Percentiles rank a stretch among this genome's conserved stretches.
phyloP scores from a whole-genome alignment of 2,113 vertebrate species.

The Vombatus ursinus region DNA sequence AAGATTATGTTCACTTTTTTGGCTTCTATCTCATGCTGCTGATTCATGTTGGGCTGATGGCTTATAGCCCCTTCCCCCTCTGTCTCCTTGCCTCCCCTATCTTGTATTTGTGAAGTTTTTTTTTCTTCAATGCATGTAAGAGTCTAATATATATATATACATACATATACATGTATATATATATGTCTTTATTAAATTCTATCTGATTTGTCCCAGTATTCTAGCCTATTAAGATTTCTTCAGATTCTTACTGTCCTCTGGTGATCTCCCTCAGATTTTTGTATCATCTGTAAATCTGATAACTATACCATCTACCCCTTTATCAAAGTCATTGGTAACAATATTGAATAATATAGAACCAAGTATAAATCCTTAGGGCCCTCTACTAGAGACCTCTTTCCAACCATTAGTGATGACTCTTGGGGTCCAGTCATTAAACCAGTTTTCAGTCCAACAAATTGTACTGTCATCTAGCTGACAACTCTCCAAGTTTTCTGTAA shows the following conservation, averaged over 20 bases:
- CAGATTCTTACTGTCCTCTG: neutral
- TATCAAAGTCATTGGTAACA: neutral
- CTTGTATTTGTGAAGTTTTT: neutral
- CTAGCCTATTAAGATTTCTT: neutral
- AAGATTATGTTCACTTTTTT: no score
- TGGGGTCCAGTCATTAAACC: neutral
- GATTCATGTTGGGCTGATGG: no score
- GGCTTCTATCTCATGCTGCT: no score
- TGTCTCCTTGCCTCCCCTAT: neutral
- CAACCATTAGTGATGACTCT: neutral
- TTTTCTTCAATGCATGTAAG: neutral
- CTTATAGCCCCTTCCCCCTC: no score
- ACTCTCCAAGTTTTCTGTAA: neutral
- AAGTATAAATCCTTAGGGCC: neutral
- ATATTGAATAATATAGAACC: neutral
- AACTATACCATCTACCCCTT: neutral
- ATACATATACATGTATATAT: no score
- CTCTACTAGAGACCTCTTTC: neutral
- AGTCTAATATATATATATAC: neutral
- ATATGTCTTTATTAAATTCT: neutral
- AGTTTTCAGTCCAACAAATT: neutral
- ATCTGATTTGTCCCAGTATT: neutral
- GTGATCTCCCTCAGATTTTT: neutral
- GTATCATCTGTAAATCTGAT: neutral
- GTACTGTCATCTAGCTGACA: neutral